These are phyloP conservation scores for Buteo buteo DNA, from an alignment of 2,113 vertebrate genomes.

Conservation along the genomic window DNA sequence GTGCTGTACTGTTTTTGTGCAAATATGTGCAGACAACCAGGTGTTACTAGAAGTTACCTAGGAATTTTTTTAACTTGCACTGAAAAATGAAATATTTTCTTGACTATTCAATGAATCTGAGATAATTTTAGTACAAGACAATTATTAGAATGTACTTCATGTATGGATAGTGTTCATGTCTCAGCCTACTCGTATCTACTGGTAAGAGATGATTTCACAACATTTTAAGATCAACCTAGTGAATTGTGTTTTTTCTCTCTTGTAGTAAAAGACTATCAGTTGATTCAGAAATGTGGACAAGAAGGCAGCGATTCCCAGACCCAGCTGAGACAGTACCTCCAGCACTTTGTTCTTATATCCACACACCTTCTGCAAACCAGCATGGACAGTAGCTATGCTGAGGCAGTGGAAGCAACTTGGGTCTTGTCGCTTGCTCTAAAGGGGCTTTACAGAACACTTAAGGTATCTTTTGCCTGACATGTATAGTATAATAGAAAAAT, in stretches of 20 bases:
- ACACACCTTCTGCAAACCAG: conserved; percentile 85
- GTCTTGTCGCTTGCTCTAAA: conserved; percentile 91
- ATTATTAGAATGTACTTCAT: neutral
- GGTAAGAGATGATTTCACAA: neutral
- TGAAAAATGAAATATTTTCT: neutral
- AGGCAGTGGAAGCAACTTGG: conserved; percentile 95
- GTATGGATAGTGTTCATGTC: neutral
- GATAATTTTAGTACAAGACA: neutral
- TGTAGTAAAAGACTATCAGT: conserved; percentile 93
- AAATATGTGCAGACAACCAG: neutral
- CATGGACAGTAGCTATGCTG: conserved; percentile 80
- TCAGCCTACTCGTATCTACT: neutral
- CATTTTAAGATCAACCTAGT: neutral
- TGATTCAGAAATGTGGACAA: conserved; percentile 82
- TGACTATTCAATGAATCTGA: neutral
- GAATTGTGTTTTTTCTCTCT: neutral
- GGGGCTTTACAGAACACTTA: conserved; percentile 91
- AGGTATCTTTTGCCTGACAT: conserved; percentile 69
- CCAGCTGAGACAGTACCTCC: conserved; percentile 84
- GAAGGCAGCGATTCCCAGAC: conserved; percentile 54
- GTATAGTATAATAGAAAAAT: neutral
- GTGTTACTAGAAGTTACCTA: neutral
- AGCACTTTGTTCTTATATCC: conserved; percentile 87
- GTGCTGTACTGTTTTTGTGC: neutral
- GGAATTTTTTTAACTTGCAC: neutral